A percentile compares a stretch with the other conserved stretches of the same genome.
phyloP scores from a whole-genome alignment of 2,113 vertebrate genomes.

The Cercocebus atys region DNA sequence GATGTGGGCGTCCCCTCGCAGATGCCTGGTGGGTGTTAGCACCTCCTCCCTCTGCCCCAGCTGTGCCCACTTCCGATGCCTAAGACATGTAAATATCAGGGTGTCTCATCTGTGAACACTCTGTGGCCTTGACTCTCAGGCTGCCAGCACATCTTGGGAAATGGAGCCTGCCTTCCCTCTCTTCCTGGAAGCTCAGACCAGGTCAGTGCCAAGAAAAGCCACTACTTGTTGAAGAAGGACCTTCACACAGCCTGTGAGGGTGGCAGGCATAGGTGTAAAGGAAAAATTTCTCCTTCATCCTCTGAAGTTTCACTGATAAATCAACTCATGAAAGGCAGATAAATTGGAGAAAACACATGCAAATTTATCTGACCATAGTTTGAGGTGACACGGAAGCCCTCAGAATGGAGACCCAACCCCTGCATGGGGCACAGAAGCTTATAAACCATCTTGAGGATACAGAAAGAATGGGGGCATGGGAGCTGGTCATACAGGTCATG shows the following conservation, averaged over 20 bases:
- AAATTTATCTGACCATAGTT: not conserved
- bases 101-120: rapidly evolving
- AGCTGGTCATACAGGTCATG: not conserved
- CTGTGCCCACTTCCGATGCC: not conserved
- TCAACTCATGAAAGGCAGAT: not conserved
- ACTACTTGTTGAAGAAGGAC: not conserved
- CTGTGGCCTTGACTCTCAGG: not conserved
- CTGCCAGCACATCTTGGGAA: not conserved
- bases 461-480: not conserved
- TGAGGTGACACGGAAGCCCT: not conserved
- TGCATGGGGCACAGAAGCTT: not conserved
- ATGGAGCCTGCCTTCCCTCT: not conserved
- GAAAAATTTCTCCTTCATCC: too few relatives aligned
- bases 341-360: not conserved
- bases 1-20: rapidly evolving
- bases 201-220: too few relatives aligned
- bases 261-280: too few relatives aligned
- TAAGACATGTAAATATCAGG: not conserved
- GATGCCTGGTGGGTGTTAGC: too few relatives aligned
- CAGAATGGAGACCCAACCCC: not conserved
- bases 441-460: not conserved
- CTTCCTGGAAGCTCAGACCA: not conserved
- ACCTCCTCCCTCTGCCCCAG: rapidly evolving
- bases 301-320: not conserved
- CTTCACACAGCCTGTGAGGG: not conserved